phyloP scores from a whole-genome alignment of 2,113 vertebrate species.

The Aptenodytes patagonicus region DNA sequence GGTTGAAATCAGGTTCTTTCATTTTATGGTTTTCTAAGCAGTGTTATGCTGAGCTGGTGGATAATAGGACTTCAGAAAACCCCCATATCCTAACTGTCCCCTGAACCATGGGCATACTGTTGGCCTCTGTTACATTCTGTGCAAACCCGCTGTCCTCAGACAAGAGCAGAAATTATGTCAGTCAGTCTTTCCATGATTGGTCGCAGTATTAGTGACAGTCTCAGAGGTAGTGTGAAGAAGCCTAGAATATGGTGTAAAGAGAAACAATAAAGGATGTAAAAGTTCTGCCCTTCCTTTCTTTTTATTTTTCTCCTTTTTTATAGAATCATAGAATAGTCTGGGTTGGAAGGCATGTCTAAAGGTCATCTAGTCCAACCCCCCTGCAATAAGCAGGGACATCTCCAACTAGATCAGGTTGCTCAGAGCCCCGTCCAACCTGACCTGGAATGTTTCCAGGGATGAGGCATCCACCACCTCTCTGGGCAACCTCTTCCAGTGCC shows the following conservation, averaged over 20 bases:
- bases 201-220: neutral
- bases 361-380: too few relatives aligned
- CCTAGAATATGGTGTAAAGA: neutral
- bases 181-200: neutral
- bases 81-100: neutral
- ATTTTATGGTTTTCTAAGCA: neutral
- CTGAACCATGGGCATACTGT: neutral
- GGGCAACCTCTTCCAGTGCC: too few relatives aligned
- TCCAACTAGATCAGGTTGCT: too few relatives aligned
- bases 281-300: neutral
- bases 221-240: neutral
- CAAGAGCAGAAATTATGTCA: neutral
- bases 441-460: too few relatives aligned
- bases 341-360: too few relatives aligned
- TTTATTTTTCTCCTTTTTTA: too few relatives aligned
- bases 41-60: neutral
- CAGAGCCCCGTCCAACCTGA: too few relatives aligned
- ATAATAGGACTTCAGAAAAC: neutral
- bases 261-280: neutral
- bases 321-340: too few relatives aligned
- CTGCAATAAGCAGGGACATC: too few relatives aligned
- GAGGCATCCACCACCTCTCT: too few relatives aligned
- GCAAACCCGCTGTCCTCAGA: neutral
- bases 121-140: neutral
- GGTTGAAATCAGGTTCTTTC: neutral